Conservation (phyloP, 2,888 invertebrate genomes). For the Rhaphigaster nebulosa region DNA sequence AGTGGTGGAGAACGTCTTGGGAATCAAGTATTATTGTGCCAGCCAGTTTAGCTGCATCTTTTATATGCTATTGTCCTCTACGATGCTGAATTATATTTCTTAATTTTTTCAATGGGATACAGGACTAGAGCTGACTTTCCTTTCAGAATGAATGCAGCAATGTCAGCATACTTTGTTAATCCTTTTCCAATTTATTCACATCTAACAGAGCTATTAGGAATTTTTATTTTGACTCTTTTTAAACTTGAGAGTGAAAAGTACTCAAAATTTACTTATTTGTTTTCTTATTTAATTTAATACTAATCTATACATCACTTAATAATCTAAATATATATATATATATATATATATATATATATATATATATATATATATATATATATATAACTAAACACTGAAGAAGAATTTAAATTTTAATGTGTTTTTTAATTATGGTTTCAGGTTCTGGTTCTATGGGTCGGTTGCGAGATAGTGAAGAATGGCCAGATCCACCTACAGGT, state of each 20-base stretch:
- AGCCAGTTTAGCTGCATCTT: too few species aligned
- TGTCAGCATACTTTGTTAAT: not conserved
- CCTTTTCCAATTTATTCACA: not conserved
- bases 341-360: too few species aligned
- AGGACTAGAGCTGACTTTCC: not conserved
- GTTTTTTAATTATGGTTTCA: conserved; percentile 67
- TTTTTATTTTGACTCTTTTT: not conserved
- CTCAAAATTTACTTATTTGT: too few species aligned
- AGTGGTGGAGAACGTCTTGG: not conserved
- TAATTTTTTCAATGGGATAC: not conserved
- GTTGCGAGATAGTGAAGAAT: conserved; percentile 78
- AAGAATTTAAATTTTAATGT: too few species aligned
- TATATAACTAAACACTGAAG: not conserved
- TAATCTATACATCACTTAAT: too few species aligned
- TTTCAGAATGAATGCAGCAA: not conserved
- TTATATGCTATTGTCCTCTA: not conserved
- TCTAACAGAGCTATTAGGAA: not conserved
- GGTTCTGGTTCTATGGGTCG: conserved; percentile 83
- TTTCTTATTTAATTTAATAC: not conserved
- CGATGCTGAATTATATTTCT: not conserved
- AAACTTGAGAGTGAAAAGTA: too few species aligned
- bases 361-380: too few species aligned
- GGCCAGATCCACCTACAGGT: conserved; percentile 81
- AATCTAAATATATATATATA: too few species aligned
- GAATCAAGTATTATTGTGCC: too few species aligned